Base-by-base conservation (phyloP, 2,113 vertebrate species). In the Myiozetetes cayanensis region DNA sequence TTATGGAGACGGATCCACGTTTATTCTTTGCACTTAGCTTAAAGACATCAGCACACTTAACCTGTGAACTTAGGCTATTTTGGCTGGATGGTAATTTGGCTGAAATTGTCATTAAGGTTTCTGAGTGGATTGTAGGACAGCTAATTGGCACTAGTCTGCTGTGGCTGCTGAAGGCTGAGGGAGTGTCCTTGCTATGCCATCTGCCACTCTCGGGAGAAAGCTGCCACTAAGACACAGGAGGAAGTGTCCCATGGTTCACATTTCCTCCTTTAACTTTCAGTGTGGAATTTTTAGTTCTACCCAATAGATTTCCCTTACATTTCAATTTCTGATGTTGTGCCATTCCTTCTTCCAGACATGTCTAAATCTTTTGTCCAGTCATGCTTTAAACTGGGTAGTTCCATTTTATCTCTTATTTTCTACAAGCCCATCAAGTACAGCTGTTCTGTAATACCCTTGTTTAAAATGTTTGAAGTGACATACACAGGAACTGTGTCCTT, bases 91-190 rank as follows among this genome's bases (percentile, higher is more conserved):
- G 16, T 68, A 41, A 87, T 91, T 91, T 91, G 65, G 53, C 71
- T 85, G 81, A 73, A 79, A 46, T 43, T 93, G 95, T 75, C 70
- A 84, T 81, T 89, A 72, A 67, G 28, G 50, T 37, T 85, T 96
- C 89, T 50, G 71, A 70, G 44, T 0, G 0, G 47, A 43, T 39
- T 74, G 50, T 22, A 72, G 37, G 30, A 68, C 61, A 65, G n/a
- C 2, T 47, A 65, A 62, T 53, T 70, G 47, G n/a, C 87, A 55
- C 23, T 0, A 0, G 1, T 5, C 43, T 77, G 55, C 20, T 0
- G 1, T 33, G 14, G 12, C 55, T 84, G 56, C 53, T 68, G 84
- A 75, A 78, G 14, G 67, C 74, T 5, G 13, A 52, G 46, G 39
- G 58, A 63, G 44, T 22, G 44, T 52, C 70, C 28, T 68, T 65